Conservation (phyloP, 2,888 invertebrate genomes). For the Caenorhabditis japonica region DNA sequence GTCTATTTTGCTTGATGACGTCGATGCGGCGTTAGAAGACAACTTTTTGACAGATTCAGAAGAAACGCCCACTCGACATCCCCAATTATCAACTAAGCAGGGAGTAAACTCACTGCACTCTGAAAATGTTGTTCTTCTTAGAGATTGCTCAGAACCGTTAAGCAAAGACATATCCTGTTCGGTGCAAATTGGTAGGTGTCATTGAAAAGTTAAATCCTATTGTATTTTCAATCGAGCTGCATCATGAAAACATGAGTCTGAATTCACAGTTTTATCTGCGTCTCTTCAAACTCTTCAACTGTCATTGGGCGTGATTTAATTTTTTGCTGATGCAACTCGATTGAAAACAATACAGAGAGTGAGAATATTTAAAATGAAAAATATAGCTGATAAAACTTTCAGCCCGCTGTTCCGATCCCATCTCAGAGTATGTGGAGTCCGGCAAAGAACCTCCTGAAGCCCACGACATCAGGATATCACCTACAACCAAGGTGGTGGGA, state of each 20-base stretch:
- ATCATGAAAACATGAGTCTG: background rate
- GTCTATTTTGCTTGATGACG: conserved; percentile 26
- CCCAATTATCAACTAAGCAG: conserved; percentile 30
- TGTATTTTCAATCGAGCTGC: background rate
- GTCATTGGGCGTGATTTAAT: too few relatives aligned
- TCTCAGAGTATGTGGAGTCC: conserved; percentile 34
- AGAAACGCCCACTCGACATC: conserved; percentile 42
- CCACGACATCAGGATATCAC: conserved; percentile 73
- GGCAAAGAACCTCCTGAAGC: conserved; percentile 66
- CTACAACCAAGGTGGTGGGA: conserved; percentile 67
- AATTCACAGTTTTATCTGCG: too few relatives aligned
- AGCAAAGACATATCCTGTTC: conserved; percentile 69
- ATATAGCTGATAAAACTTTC: too few relatives aligned
- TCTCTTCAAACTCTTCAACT: too few relatives aligned
- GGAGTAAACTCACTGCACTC: conserved; percentile 10
- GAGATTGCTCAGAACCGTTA: conserved; percentile 67
- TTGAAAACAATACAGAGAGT: too few relatives aligned
- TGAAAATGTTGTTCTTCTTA: conserved; percentile 35
- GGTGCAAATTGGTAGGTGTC: conserved; percentile 60
- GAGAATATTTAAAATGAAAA: too few relatives aligned
- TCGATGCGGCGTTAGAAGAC: conserved; percentile 10
- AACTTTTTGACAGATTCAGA: conserved; percentile 34
- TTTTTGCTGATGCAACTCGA: too few relatives aligned
- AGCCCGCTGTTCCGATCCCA: conserved; percentile 68
- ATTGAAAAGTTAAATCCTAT: too few relatives aligned